Evolutionary conservation across 1,140 invertebrate genomes (phyloP).

Genomic region (Nymphalis io): DNA sequence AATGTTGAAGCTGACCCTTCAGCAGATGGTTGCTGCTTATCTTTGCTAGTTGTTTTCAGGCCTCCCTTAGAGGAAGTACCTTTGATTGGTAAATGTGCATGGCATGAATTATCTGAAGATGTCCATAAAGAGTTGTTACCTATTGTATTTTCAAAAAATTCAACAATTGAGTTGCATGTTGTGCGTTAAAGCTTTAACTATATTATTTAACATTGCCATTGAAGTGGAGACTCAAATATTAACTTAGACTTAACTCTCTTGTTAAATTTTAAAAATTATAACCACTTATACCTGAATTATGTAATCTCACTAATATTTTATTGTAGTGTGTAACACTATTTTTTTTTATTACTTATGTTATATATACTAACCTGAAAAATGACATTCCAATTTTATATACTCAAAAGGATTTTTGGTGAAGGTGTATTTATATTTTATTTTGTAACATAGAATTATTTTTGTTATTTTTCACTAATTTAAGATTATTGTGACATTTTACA

Average conservation of each 20-base stretch:
- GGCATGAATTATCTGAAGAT: slow-evolving; percentile 89
- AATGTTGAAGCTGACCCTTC: slow-evolving; percentile 83
- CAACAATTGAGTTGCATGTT: slow-evolving; percentile 90
- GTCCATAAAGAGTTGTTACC: slow-evolving; percentile 86
- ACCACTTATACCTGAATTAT: neutral
- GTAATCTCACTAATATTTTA: slow-evolving; percentile 18
- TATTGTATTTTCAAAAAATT: slow-evolving; percentile 86
- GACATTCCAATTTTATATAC: slow-evolving; percentile 10
- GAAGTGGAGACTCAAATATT: slow-evolving; percentile 5
- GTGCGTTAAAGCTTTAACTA: slow-evolving; percentile 82
- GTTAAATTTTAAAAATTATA: neutral
- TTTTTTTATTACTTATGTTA: no score
- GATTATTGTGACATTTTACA: neutral
- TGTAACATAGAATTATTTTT: neutral
- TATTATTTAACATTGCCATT: slow-evolving; percentile 2
- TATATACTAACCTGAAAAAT: slow-evolving; percentile 6
- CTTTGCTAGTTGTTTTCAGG: slow-evolving; percentile 91
- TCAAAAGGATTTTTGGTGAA: slow-evolving; percentile 19
- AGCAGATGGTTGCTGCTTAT: slow-evolving; percentile 91
- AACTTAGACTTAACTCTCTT: slow-evolving; percentile 12
- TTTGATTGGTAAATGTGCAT: slow-evolving; percentile 92
- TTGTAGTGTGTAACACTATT: slow-evolving; percentile 10
- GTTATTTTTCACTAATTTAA: neutral
- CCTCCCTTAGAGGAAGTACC: slow-evolving; percentile 91
- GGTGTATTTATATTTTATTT: slow-evolving; percentile 2